Conservation (phyloP, 1,140 invertebrate genomes). For the Yoshiicerus persimilis region DNA sequence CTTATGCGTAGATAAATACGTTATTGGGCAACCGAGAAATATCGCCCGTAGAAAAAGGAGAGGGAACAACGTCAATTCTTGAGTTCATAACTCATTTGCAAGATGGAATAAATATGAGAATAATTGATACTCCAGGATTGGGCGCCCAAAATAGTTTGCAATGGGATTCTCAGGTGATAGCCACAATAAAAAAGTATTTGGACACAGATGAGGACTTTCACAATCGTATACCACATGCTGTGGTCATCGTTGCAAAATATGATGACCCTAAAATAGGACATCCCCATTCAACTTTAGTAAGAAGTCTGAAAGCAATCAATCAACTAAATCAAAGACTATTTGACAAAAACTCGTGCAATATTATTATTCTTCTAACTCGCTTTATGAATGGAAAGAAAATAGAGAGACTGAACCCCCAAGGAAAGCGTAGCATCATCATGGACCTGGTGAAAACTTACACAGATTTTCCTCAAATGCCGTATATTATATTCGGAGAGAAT, state of each 20-base stretch:
- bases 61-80: slow-evolving; percentile 14
- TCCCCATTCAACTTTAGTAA: slow-evolving; percentile 22
- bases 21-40: slow-evolving; percentile 33
- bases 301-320: slow-evolving; percentile 28
- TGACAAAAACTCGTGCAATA: slow-evolving; percentile 26
- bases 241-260: slow-evolving; percentile 29
- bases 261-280: background rate
- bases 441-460: slow-evolving; percentile 13
- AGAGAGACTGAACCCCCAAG: background rate
- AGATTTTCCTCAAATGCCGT: slow-evolving; percentile 21
- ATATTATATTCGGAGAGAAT: slow-evolving; percentile 39
- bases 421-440: background rate
- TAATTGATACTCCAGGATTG: slow-evolving; percentile 40
- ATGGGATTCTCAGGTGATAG: slow-evolving; percentile 32
- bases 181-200: slow-evolving; percentile 37
- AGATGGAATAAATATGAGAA: slow-evolving; percentile 10
- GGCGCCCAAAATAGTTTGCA: background rate
- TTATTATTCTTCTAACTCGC: slow-evolving; percentile 37
- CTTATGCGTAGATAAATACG: slow-evolving; percentile 5
- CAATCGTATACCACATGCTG: slow-evolving; percentile 29
- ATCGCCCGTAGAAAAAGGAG: background rate
- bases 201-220: slow-evolving; percentile 20
- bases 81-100: slow-evolving; percentile 26
- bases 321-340: slow-evolving; percentile 31
- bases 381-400: slow-evolving; percentile 32